Evolutionary conservation across 1,140 invertebrate genomes (phyloP), one percentile per base, ranked within the genome.

Genomic region (Drosophila triauraria): DNA sequence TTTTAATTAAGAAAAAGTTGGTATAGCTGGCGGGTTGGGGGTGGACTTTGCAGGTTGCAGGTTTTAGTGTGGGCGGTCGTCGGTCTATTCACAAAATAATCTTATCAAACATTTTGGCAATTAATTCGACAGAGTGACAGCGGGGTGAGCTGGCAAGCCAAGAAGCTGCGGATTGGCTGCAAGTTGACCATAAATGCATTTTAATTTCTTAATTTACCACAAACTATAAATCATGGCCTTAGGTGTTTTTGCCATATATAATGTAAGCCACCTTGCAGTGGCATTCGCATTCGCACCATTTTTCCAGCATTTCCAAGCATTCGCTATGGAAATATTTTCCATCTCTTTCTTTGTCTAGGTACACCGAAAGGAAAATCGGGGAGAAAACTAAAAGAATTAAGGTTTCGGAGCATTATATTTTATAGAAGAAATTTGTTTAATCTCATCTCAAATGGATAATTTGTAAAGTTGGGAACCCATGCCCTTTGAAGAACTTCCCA

Each of bases 131-230:
- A 44, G 25, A 53, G 20, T 27, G 46, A 47, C 47, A 40, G 78
- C 15, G 40, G 68, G 38, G 30, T 6, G 32, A 54, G 38, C 43
- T 20, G 13, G 57, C 40, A 71, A 70, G 20, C 20, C 20, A 53
- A 71, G 70, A 51, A 72, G 74, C 51, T 60, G 60, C 35, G 15
- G 56, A 47, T 46, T 20, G 75, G 23, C 57, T 8, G 13, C 32
- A 9, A 42, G 63, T 57, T 78, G 77, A 40, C 85, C 86, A 90
- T 85, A 90, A 90, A 90, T 77, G 70, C 82, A 91, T 90, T 90
- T 90, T 90, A 90, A 90, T 90, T 90, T 90, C 85, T 90, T 90
- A 82, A 90, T 90, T 90, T 91, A 85, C 82, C 88, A 74, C 81
- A 82, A 72, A 74, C 82, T 74, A 90, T 90, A 90, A 90, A 90